A percentile compares a stretch with the other conserved stretches of the same genome.
phyloP scores from a whole-genome alignment of 2,113 vertebrate species.

The Colinus virginianus region DNA sequence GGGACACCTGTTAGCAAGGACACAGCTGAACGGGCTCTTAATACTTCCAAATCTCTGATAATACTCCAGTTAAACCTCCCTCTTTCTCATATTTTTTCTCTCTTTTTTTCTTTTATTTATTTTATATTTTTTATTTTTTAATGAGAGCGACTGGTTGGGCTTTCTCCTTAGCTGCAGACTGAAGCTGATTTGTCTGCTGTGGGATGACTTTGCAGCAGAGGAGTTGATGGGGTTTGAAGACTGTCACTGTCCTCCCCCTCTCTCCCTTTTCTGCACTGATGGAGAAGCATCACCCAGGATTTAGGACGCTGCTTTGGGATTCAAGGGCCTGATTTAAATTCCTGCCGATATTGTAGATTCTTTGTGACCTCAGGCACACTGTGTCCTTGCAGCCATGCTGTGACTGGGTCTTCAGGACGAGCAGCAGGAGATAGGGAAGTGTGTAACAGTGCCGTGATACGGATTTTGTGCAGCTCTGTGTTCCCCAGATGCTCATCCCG shows the following conservation, averaged over 20 bases:
- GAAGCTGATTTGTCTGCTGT: background rate
- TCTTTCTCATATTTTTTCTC: background rate
- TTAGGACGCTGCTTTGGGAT: background rate
- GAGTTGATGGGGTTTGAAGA: background rate
- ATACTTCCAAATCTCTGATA: slow-evolving; percentile 39
- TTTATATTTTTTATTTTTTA: background rate
- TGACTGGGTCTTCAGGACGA: background rate
- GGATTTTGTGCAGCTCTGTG: rapidly evolving
- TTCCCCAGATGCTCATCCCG: background rate
- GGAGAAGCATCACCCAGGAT: background rate
- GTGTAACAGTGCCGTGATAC: rapidly evolving
- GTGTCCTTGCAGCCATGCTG: background rate
- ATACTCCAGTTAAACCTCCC: slow-evolving; percentile 27
- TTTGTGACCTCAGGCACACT: background rate
- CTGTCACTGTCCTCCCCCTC: background rate
- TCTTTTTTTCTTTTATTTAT: background rate
- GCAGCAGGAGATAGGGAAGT: background rate
- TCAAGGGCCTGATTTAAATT: background rate
- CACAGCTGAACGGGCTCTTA: slow-evolving; percentile 32
- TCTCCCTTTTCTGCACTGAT: background rate
- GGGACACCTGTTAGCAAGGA: slow-evolving; percentile 62
- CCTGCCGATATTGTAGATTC: background rate
- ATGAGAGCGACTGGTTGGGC: background rate
- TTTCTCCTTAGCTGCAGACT: background rate
- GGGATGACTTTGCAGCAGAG: background rate